Base-by-base conservation (phyloP, 2,113 vertebrate species). In the Scomber japonicus region DNA sequence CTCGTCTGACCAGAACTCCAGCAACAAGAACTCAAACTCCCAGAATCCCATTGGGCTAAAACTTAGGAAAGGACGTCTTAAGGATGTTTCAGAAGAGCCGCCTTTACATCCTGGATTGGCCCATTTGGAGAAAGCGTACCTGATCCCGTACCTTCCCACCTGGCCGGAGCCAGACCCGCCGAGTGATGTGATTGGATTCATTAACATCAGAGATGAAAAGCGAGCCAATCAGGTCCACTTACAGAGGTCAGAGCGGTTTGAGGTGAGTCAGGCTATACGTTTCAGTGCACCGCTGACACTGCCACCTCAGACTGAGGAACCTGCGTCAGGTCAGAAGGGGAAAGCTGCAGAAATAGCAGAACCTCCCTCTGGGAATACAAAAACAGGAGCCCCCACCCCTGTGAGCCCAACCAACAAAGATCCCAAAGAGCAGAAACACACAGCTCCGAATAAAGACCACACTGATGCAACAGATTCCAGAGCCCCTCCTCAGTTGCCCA, bases 131-230 rank as follows among this genome's bases (percentile, higher is more conserved):
- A 97, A 95, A 63, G 97, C 94, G n/a, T 96, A 98, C 88, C 95
- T 99, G 95, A 98, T 98, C 6, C 93, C 95, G 0, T 99, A 99
- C 80, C 92, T 99, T 87, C 98, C 98, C 73, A 98, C 95, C 0
- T 99, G 97, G 97, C 97, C 97, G 0, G 98, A 99, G 80, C 97
- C 97, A 0, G 98, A 99, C 90, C 98, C 98, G 0, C 96, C 97
- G 0, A 98, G 96, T 0, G 97, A 99, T 16, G 96, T 99, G 44
- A 95, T 99, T 72, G 98, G 98, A 40, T 99, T 98, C 71, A 99
- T 99, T 90, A 99, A 99, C 62, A 98, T 99, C 69, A 95, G 92
- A 48, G 95, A 95, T 55, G 90, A 93, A 0, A 95, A 91, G 44
- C 88, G 93, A 60, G 90, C 94, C 45, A 30, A 94, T 80, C 92